A percentile compares a stretch with the other conserved stretches of the same genome.
These are phyloP conservation scores for Aleiodes leptofemur DNA, from an alignment of 2,888 invertebrate species.

Conservation along the genomic window DNA sequence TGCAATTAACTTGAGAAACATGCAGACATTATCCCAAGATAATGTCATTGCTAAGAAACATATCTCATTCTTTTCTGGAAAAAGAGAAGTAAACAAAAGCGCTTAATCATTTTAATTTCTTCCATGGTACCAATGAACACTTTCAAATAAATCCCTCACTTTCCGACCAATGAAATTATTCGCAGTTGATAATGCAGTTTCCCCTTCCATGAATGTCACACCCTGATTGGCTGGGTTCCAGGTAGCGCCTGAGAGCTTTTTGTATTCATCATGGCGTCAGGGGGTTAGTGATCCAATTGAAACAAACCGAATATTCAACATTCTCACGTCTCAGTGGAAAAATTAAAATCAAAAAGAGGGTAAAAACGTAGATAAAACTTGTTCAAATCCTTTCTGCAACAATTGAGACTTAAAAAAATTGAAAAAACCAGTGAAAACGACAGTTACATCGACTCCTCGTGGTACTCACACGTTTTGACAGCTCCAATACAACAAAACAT, in stretches of 20 bases:
- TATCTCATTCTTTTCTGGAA: too few relatives aligned
- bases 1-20: too few relatives aligned
- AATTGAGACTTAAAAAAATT: neutral
- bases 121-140: neutral
- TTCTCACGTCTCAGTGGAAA: slow-evolving; percentile 19
- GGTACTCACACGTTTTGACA: slow-evolving; percentile 10
- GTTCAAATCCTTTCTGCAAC: slow-evolving; percentile 15
- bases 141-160: neutral
- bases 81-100: too few relatives aligned
- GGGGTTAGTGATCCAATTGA: slow-evolving; percentile 65
- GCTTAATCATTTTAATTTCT: too few relatives aligned
- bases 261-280: slow-evolving; percentile 72
- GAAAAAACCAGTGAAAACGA: slow-evolving; percentile 3
- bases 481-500: neutral
- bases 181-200: neutral
- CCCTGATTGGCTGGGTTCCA: slow-evolving; percentile 6
- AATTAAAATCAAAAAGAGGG: neutral
- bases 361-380: neutral
- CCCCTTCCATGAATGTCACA: neutral
- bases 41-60: too few relatives aligned
- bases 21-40: too few relatives aligned
- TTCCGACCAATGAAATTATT: neutral
- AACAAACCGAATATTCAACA: slow-evolving; percentile 30
- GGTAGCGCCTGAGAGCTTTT: slow-evolving; percentile 46
- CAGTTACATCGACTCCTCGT: neutral